These are phyloP conservation scores for Tribolium castaneum DNA, from an alignment of 1,140 invertebrate species.

Conservation along the genomic window DNA sequence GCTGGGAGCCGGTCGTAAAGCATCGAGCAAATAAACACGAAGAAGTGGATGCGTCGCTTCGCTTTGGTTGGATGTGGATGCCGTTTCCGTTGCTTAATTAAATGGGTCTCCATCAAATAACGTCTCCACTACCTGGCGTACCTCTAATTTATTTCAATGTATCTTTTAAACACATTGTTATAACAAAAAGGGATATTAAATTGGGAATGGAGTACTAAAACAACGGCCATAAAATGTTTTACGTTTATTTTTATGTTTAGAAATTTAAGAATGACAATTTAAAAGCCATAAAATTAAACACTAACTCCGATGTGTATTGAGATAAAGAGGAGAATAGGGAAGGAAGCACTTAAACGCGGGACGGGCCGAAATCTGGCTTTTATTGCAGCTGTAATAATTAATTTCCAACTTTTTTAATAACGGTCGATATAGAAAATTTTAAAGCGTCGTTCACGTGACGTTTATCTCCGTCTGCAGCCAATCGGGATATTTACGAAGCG, in stretches of 20 bases:
- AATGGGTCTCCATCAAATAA: slow-evolving; percentile 35
- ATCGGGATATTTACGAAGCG: slow-evolving; percentile 10
- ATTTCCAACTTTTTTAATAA: slow-evolving; percentile 32
- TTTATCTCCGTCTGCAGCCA: slow-evolving; percentile 8
- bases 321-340: slow-evolving; percentile 44
- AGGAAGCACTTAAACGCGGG: slow-evolving; percentile 28
- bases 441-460: slow-evolving; percentile 25
- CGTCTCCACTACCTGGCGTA: slow-evolving; percentile 35
- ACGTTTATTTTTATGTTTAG: slow-evolving; percentile 51
- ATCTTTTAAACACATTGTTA: slow-evolving; percentile 49
- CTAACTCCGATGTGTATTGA: slow-evolving; percentile 48
- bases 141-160: slow-evolving; percentile 44
- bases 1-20: slow-evolving; percentile 21
- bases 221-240: slow-evolving; percentile 50
- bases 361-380: slow-evolving; percentile 30
- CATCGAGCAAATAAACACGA: slow-evolving; percentile 21
- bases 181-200: slow-evolving; percentile 48
- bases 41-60: slow-evolving; percentile 26
- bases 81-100: slow-evolving; percentile 42
- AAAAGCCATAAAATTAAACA: slow-evolving; percentile 48
- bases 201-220: slow-evolving; percentile 45
- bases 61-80: slow-evolving; percentile 10
- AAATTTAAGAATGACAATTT: slow-evolving; percentile 51
- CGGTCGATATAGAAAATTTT: slow-evolving; percentile 33
- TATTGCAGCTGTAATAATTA: slow-evolving; percentile 27